These are phyloP conservation scores for Phaethon lepturus DNA, from an alignment of 2,113 vertebrate species.

Conservation along the genomic window DNA sequence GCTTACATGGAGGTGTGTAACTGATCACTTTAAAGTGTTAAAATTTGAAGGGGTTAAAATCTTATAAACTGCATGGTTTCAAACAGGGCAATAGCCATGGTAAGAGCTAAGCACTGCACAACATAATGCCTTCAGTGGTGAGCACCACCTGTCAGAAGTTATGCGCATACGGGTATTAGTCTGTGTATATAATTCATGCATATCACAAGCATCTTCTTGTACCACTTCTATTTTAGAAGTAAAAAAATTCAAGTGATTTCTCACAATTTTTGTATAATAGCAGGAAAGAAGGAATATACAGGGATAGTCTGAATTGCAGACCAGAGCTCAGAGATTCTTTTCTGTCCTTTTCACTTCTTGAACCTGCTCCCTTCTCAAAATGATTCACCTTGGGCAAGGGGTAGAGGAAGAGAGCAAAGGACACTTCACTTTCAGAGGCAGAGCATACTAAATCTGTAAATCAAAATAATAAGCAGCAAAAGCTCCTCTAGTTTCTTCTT, in stretches of 20 bases:
- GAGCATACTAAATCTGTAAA: background rate
- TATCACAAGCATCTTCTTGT: background rate
- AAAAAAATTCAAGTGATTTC: background rate
- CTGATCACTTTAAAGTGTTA: background rate
- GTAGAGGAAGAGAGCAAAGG: background rate
- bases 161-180: background rate
- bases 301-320: background rate
- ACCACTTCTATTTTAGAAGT: background rate
- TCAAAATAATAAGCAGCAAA: background rate
- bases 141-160: background rate
- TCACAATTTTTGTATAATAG: background rate
- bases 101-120: background rate
- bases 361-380: background rate
- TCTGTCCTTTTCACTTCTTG: background rate
- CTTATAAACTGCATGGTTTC: background rate
- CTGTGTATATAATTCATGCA: background rate
- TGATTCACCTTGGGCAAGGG: background rate
- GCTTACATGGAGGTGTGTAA: background rate
- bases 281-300: background rate
- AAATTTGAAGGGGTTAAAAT: background rate
- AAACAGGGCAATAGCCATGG: background rate
- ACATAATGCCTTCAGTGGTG: background rate
- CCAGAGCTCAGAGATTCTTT: background rate
- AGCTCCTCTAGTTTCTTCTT: background rate
- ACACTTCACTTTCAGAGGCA: background rate